Conservation (phyloP, 2,113 vertebrate genomes). For the Mormoops blainvillei region DNA sequence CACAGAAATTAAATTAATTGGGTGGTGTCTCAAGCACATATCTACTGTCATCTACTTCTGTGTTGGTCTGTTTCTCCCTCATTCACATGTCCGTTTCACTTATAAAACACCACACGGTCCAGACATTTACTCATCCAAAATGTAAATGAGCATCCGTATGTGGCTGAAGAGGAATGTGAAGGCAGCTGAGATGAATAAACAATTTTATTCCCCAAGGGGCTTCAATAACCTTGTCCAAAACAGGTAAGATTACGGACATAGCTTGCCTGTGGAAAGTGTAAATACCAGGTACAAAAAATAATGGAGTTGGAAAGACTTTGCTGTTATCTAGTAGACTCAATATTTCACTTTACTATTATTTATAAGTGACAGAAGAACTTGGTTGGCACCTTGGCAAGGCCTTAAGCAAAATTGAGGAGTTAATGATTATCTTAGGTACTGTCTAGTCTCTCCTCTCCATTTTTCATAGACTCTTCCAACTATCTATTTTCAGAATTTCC, state of each 20-base stretch:
- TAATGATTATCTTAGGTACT: background rate
- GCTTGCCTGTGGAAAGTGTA: background rate
- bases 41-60: conserved; percentile 60
- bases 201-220: background rate
- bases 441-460: background rate
- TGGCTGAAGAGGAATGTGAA: conserved; percentile 7
- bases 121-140: conserved; percentile 65
- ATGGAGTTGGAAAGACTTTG: background rate
- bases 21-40: conserved; percentile 51
- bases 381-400: background rate
- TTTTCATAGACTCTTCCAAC: background rate
- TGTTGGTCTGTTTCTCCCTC: conserved; percentile 66
- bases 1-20: conserved; percentile 72
- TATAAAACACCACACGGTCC: conserved; percentile 30
- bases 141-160: conserved; percentile 50
- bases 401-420: background rate
- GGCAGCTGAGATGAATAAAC: background rate
- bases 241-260: background rate
- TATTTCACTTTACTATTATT: background rate
- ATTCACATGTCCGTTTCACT: conserved; percentile 59
- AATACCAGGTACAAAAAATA: background rate
- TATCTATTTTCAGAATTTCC: background rate
- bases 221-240: background rate
- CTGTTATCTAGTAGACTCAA: background rate
- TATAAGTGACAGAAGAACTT: background rate